Base-by-base conservation (phyloP, 2,113 vertebrate species). In the Ia io region DNA sequence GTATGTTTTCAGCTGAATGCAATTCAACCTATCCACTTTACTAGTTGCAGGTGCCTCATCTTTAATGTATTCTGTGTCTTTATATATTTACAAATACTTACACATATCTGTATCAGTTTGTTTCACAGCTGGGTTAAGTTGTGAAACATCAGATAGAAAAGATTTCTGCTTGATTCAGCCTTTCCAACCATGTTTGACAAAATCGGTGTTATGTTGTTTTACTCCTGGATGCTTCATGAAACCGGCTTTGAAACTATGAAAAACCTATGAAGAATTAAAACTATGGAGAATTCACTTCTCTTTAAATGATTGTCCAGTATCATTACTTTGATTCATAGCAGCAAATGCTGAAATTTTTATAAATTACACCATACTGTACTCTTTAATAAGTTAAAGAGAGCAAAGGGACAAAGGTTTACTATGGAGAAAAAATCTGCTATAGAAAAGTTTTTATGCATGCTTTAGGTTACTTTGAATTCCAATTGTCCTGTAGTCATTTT, bases 351-450 rank as follows among this genome's bases (percentile, higher is more conserved):
- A 37, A 82, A 63, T 90, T 94, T 93, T 84, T 40, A 78, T 83
- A 94, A 53, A 79, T 84, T 67, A 23, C 11, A 51, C 18, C 63
- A 37, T 40, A 11, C 2, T 87, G 2, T 30, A 40, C 14, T n/a
- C 14, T 84, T 90, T 16, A 30, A 23, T 51, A 49, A 74, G 7
- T 51, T 69, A 47, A 59, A 78, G 20, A 84, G 44, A 84, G 69
- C 82, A 93, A 95, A 96, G 9, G 18, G 70, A 44, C 18, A 96
- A 49, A 95, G 10, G 4, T 28, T 94, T 87, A 44, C 49, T 76
- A 67, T 7, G 8, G 4, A 13, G 49, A 30, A 76, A 47, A 10
- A 83, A 47, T 32, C 14, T 85, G 22, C 17, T 82, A n/a, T 30
- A 79, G 47, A 67, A 70, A 91, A 90, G 35, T 14, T 25, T 47